Evolutionary conservation across 2,888 invertebrate species (phyloP).

Genomic region (Leptinotarsa tumamoca): DNA sequence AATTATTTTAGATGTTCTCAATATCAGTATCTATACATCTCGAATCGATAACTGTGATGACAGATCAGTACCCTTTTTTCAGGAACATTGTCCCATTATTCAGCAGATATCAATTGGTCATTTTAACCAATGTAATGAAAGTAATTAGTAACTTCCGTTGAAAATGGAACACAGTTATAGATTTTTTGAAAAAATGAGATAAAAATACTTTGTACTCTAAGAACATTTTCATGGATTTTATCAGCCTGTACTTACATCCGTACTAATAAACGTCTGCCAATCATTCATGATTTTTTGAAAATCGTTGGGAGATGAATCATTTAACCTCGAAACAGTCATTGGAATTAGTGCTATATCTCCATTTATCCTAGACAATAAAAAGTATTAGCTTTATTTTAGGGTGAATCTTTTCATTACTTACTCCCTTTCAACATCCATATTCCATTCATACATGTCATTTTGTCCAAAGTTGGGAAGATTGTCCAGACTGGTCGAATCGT

Average conservation of each 20-base stretch:
- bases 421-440: constrained; percentile 61
- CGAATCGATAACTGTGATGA: too few species aligned
- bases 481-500: constrained; percentile 43
- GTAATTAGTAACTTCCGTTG: too few species aligned
- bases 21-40: too few species aligned
- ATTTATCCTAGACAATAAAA: constrained; percentile 60
- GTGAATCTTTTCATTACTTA: constrained; percentile 53
- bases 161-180: too few species aligned
- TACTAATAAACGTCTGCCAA: constrained; percentile 68
- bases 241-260: constrained; percentile 63
- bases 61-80: too few species aligned
- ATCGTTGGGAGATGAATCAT: constrained; percentile 62
- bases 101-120: too few species aligned
- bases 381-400: constrained; percentile 10
- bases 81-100: too few species aligned
- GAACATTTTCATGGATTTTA: neutral
- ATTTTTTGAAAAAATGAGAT: too few species aligned
- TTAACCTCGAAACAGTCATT: constrained; percentile 52
- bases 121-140: too few species aligned
- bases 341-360: constrained; percentile 66
- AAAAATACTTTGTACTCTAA: too few species aligned
- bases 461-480: constrained; percentile 29
- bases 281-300: constrained; percentile 68
- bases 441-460: constrained; percentile 47
- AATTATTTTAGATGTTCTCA: too few species aligned